Evolutionary conservation across 1,140 invertebrate genomes (phyloP).

Genomic region (Nylanderia fulva): DNA sequence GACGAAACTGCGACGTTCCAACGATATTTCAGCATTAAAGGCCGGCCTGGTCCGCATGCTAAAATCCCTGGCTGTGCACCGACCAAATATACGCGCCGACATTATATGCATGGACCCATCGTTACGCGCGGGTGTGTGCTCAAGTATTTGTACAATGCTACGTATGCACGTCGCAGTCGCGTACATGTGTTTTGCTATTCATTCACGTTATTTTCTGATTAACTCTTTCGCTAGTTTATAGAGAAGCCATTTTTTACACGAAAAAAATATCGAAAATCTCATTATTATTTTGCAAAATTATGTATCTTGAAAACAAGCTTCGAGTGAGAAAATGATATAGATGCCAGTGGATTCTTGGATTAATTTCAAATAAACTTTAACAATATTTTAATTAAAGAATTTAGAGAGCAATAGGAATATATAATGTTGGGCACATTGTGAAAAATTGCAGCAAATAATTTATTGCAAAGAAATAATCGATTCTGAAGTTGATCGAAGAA

Average conservation of each 20-base stretch:
- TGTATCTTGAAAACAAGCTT: not conserved
- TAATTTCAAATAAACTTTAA: constrained; percentile 21
- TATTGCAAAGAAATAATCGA: not conserved
- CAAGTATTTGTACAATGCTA: constrained; percentile 36
- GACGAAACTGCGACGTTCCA: constrained; percentile 56
- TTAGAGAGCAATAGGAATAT: not conserved
- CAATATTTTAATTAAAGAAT: not conserved
- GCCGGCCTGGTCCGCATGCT: constrained; percentile 70
- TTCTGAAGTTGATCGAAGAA: not conserved
- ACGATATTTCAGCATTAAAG: constrained; percentile 77
- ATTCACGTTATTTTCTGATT: not conserved
- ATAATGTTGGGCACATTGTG: not conserved
- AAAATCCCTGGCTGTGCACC: constrained; percentile 64
- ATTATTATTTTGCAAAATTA: not conserved
- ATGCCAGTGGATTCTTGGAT: not conserved
- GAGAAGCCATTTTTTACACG: not conserved
- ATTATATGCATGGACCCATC: constrained; percentile 67
- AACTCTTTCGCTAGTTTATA: not conserved
- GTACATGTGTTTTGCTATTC: not conserved
- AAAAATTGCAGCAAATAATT: not conserved
- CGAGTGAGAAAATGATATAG: not conserved
- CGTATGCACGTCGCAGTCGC: not conserved
- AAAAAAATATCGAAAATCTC: not conserved
- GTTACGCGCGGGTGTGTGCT: constrained; percentile 57
- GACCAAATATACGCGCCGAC: constrained; percentile 63